phyloP scores from a whole-genome alignment of 2,797 vertebrate genomes.

The Mastacembelus armatus region DNA sequence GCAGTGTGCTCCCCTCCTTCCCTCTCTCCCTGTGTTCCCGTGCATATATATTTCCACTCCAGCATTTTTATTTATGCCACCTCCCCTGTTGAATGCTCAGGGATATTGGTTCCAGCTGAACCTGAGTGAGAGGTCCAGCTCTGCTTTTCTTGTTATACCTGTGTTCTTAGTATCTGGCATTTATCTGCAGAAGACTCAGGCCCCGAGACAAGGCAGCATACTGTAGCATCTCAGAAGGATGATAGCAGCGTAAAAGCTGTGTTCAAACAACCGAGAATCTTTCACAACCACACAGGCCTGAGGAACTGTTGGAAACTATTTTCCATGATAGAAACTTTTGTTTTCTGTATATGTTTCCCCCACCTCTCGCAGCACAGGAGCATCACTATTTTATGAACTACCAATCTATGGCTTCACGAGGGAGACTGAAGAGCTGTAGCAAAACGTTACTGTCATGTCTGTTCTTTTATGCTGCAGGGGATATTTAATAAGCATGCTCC shows the following conservation, averaged over 20 bases:
- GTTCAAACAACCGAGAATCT: conserved; percentile 48
- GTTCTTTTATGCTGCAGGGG: too few relatives aligned
- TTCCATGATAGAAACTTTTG: conserved; percentile 23
- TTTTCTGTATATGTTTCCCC: conserved; percentile 19
- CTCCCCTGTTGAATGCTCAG: conserved; percentile 56
- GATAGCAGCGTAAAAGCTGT: conserved; percentile 47
- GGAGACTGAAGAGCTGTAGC: conserved; percentile 15
- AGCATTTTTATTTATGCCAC: conserved; percentile 64
- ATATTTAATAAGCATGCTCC: conserved; percentile 20
- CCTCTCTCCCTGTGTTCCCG: conserved; percentile 2
- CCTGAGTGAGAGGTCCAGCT: conserved; percentile 60
- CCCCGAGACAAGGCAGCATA: conserved; percentile 44
- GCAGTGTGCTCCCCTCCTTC: conserved; percentile 20
- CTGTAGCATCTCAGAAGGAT: conserved; percentile 37
- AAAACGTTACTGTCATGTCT: conserved; percentile 2
- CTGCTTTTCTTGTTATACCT: conserved; percentile 58
- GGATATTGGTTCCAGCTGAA: conserved; percentile 77
- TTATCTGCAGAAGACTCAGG: conserved; percentile 51
- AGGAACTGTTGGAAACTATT: conserved; percentile 38
- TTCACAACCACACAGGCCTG: conserved; percentile 53
- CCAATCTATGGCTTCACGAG: conserved; percentile 13
- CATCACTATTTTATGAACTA: conserved; percentile 50
- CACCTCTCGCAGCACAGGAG: conserved; percentile 17
- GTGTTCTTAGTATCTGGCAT: conserved; percentile 59
- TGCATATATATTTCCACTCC: conserved; percentile 56